Conservation (phyloP, 2,888 invertebrate genomes). For the Tiliacea citrago region DNA sequence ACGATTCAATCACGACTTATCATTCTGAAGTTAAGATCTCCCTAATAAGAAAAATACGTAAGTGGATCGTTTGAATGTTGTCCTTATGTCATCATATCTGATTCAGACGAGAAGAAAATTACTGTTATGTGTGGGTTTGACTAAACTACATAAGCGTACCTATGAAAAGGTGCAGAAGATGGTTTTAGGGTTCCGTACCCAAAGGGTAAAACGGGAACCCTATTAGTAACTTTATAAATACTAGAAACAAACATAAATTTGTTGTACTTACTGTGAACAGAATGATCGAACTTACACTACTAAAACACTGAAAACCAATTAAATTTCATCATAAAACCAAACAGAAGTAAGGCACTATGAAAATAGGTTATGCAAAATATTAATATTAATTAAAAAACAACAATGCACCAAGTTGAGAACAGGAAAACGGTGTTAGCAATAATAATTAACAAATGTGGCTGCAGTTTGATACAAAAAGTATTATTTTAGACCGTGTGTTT, state of each 20-base stretch:
- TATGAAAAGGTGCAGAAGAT: background rate
- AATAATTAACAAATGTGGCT: slow-evolving; percentile 29
- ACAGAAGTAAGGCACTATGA: slow-evolving; percentile 48
- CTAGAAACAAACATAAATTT: no score
- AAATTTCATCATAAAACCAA: slow-evolving; percentile 12
- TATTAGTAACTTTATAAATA: no score
- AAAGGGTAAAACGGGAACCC: no score
- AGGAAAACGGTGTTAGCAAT: slow-evolving; percentile 74
- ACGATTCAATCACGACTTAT: slow-evolving; percentile 67
- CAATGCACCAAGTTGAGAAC: slow-evolving; percentile 73
- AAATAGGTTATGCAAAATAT: slow-evolving; percentile 63
- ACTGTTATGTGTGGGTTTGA: slow-evolving; percentile 34
- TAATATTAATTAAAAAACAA: slow-evolving; percentile 62
- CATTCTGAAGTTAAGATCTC: slow-evolving; percentile 47
- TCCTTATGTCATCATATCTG: slow-evolving; percentile 35
- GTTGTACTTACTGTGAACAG: background rate
- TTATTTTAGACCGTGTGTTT: slow-evolving; percentile 28
- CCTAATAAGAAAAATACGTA: slow-evolving; percentile 51
- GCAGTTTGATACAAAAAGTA: slow-evolving; percentile 34
- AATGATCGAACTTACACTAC: background rate
- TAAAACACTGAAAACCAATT: background rate
- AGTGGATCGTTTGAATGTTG: slow-evolving; percentile 43
- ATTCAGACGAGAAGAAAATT: slow-evolving; percentile 55
- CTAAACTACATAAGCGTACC: background rate
- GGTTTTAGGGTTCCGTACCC: no score